These are phyloP conservation scores for Alentia gelatinosa DNA, from an alignment of 2,888 invertebrate genomes.

Conservation along the genomic window DNA sequence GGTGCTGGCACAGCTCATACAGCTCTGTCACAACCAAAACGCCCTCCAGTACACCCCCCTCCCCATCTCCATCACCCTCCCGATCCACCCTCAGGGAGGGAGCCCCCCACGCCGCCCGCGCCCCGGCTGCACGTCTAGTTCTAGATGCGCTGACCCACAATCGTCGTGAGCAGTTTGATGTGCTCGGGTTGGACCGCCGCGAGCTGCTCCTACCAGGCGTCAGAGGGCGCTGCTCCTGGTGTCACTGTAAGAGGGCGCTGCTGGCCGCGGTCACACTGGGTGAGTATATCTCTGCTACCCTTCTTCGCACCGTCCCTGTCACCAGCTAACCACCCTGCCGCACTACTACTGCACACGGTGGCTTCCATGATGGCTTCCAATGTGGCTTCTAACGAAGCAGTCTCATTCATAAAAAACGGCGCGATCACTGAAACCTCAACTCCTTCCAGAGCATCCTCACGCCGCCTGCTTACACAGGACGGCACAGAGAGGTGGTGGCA, in stretches of 20 bases:
- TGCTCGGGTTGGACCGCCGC: neutral
- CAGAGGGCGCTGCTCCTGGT: neutral
- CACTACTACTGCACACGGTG: too few species aligned
- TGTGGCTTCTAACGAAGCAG: neutral
- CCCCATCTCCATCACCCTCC: neutral
- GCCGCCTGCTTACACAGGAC: too few species aligned
- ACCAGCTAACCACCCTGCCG: neutral
- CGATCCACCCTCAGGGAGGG: neutral
- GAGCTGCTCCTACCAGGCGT: neutral
- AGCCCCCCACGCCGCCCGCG: neutral
- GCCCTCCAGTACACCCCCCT: neutral
- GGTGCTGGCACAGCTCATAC: too few species aligned
- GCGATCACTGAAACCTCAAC: neutral
- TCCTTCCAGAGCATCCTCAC: too few species aligned
- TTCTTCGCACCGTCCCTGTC: neutral
- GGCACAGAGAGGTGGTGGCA: too few species aligned
- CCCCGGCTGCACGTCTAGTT: neutral
- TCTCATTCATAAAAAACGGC: neutral
- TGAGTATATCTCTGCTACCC: neutral
- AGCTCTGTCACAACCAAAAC: neutral
- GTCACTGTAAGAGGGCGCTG: neutral
- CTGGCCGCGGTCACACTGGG: neutral
- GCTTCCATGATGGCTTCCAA: neutral
- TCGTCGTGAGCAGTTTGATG: neutral
- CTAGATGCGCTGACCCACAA: slow-evolving; percentile 33